These are phyloP conservation scores for Chaetodon auriga DNA, from an alignment of 2,113 vertebrate species.

Conservation along the genomic window DNA sequence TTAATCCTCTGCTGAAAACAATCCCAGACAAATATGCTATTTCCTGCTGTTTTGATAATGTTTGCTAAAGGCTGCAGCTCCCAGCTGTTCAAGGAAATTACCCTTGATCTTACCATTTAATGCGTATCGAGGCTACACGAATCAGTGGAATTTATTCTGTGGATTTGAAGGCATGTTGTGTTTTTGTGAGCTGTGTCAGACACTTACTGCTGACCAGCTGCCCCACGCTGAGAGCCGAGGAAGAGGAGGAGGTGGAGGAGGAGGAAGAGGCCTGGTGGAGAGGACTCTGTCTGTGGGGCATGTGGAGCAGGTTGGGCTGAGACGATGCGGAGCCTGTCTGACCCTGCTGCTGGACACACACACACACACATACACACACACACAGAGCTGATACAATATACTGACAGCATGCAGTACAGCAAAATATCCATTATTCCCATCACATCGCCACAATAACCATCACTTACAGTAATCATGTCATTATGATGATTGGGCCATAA, in stretches of 20 bases:
- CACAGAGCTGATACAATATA: slow-evolving; percentile 32
- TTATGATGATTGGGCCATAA: slow-evolving; percentile 42
- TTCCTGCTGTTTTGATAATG: not conserved
- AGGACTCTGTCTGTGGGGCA: slow-evolving; percentile 94
- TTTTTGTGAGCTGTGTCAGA: slow-evolving; percentile 45
- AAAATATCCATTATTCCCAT: slow-evolving; percentile 27
- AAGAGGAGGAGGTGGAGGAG: slow-evolving; percentile 94
- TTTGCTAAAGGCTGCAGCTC: not conserved
- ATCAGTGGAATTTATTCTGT: not conserved
- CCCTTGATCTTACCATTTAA: not conserved
- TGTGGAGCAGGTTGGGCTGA: slow-evolving; percentile 93
- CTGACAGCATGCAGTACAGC: slow-evolving; percentile 18
- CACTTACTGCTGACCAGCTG: slow-evolving; percentile 99
- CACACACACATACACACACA: slow-evolving; percentile 43
- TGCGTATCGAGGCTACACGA: not conserved
- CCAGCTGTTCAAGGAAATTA: not conserved
- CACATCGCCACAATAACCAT: slow-evolving; percentile 36
- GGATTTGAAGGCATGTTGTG: slow-evolving; percentile 30
- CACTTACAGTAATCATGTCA: slow-evolving; percentile 55
- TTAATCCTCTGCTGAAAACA: not conserved
- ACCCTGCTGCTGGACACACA: slow-evolving; percentile 88
- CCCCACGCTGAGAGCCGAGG: slow-evolving; percentile 98
- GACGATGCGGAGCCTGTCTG: slow-evolving; percentile 89
- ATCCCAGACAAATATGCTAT: not conserved
- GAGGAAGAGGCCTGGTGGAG: slow-evolving; percentile 96